A percentile compares a stretch with the other conserved stretches of the same genome.
Evolutionary conservation across 2,113 vertebrate species (phyloP).

Genomic region (Odontesthes bonariensis): DNA sequence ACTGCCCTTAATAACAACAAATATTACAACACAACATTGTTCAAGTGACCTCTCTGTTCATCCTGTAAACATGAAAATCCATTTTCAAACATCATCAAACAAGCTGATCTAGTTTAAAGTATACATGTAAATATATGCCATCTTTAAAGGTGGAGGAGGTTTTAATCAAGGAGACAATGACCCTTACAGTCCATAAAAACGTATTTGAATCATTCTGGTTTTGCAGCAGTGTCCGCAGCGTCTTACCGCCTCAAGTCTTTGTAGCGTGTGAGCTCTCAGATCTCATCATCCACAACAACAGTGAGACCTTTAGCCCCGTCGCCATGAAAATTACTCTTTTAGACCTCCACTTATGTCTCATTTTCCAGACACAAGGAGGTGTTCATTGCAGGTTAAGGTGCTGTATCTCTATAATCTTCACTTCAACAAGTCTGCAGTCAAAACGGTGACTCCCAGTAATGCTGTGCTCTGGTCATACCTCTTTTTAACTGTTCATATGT

Average conservation of each 20-base stretch:
- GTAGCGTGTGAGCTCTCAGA: background rate
- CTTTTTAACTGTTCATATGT: constrained; percentile 95
- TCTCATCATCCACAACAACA: background rate
- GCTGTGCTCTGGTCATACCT: constrained; percentile 73
- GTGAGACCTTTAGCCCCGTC: too few species aligned
- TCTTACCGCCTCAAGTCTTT: constrained; percentile 5
- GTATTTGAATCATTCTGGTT: background rate
- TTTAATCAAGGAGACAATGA: background rate
- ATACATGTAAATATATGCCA: background rate
- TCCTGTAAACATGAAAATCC: constrained; percentile 56
- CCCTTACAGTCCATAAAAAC: constrained; percentile 6
- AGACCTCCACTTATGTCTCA: background rate
- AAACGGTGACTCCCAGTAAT: constrained; percentile 83
- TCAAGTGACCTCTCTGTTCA: constrained; percentile 19
- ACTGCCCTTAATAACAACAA: background rate
- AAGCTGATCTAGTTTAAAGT: background rate
- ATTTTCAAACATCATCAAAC: background rate
- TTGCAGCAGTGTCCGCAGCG: constrained; percentile 8
- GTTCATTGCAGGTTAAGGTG: background rate
- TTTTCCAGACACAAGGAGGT: background rate
- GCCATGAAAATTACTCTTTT: background rate
- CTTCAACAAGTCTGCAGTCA: constrained; percentile 47
- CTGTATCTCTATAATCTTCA: background rate
- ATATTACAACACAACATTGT: background rate
- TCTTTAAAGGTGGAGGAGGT: background rate